Percentiles rank a stretch among this genome's conserved stretches.
Conservation (phyloP, 2,797 vertebrate species). For the Onychomys arenicola region DNA sequence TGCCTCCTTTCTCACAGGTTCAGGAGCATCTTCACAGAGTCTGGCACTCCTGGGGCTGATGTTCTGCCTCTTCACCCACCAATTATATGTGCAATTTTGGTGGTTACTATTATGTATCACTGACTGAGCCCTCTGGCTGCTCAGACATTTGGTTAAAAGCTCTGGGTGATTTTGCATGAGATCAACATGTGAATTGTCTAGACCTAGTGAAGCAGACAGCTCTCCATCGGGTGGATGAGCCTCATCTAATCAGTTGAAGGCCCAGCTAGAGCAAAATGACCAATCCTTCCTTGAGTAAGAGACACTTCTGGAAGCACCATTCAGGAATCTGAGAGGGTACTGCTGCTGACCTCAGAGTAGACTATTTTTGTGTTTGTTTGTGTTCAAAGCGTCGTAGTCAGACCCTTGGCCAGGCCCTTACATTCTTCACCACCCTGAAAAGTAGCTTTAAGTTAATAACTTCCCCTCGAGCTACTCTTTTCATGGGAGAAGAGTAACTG, state of each 20-base stretch:
- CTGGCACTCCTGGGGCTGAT: not conserved
- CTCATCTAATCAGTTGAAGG: not conserved
- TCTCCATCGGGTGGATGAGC: not conserved
- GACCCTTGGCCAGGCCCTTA: not conserved
- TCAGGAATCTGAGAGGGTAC: not conserved
- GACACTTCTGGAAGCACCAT: not conserved
- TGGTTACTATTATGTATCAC: not conserved
- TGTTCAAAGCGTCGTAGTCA: slow-evolving; percentile 8
- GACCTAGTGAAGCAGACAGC: not conserved
- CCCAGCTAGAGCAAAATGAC: not conserved
- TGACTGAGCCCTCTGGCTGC: not conserved
- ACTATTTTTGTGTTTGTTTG: not conserved
- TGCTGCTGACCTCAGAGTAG: not conserved
- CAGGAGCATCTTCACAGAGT: not conserved
- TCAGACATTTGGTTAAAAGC: not conserved
- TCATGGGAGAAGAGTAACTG: not conserved
- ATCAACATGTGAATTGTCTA: not conserved
- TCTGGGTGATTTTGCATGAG: not conserved
- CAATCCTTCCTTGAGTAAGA: not conserved
- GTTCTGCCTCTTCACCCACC: not conserved
- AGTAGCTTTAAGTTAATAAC: not conserved
- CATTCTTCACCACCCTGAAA: not conserved
- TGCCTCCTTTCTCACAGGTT: not conserved
- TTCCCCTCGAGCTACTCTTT: not conserved
- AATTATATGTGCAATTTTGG: not conserved